Percentiles rank a stretch among this genome's conserved stretches.
Evolutionary conservation across 1,140 invertebrate species (phyloP).

Genomic region (Latrodectus geometricus): DNA sequence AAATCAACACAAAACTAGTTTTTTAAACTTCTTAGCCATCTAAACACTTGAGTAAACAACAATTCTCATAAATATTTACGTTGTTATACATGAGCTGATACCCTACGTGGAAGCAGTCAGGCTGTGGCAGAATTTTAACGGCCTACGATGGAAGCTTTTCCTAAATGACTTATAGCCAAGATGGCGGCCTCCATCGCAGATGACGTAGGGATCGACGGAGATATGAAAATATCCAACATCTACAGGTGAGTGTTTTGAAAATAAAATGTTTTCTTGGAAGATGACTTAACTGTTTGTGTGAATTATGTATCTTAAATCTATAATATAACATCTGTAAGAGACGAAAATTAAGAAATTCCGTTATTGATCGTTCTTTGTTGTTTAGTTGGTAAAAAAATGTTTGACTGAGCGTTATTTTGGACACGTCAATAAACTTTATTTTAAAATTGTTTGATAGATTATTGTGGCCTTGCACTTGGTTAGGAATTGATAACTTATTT

Average conservation of each 20-base stretch:
- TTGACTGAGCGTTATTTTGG: not conserved
- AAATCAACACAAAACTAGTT: slow-evolving; percentile 47
- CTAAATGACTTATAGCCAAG: slow-evolving; percentile 57
- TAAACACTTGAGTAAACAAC: slow-evolving; percentile 6
- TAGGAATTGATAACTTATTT: too few species aligned
- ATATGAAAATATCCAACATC: slow-evolving; percentile 8
- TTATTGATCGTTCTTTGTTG: slow-evolving; percentile 17
- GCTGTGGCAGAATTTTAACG: slow-evolving; percentile 8
- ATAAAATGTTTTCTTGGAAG: not conserved
- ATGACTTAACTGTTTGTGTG: not conserved
- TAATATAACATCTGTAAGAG: not conserved
- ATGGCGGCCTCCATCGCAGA: slow-evolving; percentile 56
- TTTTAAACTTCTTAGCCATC: not conserved
- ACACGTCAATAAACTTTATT: too few species aligned
- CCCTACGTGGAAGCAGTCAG: not conserved
- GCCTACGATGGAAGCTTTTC: slow-evolving; percentile 16
- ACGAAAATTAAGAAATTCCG: not conserved
- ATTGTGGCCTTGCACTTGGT: too few species aligned
- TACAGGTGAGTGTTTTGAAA: slow-evolving; percentile 21
- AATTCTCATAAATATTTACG: slow-evolving; percentile 4
- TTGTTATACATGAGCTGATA: not conserved
- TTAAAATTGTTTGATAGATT: too few species aligned
- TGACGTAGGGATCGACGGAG: not conserved
- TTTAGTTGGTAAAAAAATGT: not conserved
- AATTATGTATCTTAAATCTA: slow-evolving; percentile 5